Percentiles rank a stretch among this genome's conserved stretches.
Conservation (phyloP, 2,888 invertebrate genomes). For the Scaptomyza cyrtandrae region DNA sequence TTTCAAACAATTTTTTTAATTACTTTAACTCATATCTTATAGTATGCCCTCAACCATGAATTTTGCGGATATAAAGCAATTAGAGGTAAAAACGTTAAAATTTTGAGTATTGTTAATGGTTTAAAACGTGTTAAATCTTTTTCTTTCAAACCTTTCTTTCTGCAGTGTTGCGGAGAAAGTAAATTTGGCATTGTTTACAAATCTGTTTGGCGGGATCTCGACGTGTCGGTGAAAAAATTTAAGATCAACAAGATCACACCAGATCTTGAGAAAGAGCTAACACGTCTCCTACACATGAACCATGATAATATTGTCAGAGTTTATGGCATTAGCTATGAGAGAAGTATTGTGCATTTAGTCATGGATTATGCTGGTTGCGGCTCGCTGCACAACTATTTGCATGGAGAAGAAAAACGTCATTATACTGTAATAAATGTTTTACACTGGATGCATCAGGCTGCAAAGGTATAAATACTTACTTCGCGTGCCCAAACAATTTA, state of each 20-base stretch:
- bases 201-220: not conserved
- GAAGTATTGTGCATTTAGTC: not conserved
- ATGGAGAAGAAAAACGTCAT: not conserved
- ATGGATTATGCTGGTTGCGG: conserved; percentile 13
- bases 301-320: not conserved
- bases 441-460: not conserved
- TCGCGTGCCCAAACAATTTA: not conserved
- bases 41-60: not conserved
- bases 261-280: not conserved
- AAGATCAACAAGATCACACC: rapidly evolving
- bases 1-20: too few species aligned
- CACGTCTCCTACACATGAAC: not conserved
- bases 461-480: not conserved
- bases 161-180: not conserved
- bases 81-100: not conserved
- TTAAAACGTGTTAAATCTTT: too few species aligned
- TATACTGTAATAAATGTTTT: not conserved
- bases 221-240: not conserved
- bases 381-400: conserved; percentile 6
- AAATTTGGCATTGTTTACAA: not conserved
- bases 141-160: not conserved
- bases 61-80: not conserved
- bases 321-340: not conserved
- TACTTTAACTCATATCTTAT: not conserved
- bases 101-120: too few species aligned